Evolutionary conservation across 2,797 vertebrate species (phyloP).

Genomic region (Enteromius fasciolatus): DNA sequence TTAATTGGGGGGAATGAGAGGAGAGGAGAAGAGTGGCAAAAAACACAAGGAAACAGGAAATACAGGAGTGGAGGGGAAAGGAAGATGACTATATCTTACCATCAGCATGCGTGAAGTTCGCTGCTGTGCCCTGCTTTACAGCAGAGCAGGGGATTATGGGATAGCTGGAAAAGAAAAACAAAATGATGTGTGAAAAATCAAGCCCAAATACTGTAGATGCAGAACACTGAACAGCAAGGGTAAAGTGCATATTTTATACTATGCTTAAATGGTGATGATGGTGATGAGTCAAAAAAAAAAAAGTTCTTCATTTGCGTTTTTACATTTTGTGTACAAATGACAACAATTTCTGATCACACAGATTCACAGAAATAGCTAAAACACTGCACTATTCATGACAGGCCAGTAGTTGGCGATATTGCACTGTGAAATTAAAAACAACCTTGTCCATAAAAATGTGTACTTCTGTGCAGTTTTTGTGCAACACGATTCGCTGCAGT

Average conservation of each 20-base stretch:
- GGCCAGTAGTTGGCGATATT: background rate
- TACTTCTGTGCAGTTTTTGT: too few relatives aligned
- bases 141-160: conserved; percentile 57
- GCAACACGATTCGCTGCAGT: too few relatives aligned
- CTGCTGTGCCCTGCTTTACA: conserved; percentile 49
- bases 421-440: background rate
- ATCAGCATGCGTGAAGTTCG: conserved; percentile 63
- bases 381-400: background rate
- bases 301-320: background rate
- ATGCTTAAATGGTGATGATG: background rate
- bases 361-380: background rate
- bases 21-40: conserved; percentile 5
- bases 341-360: background rate
- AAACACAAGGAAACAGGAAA: conserved; percentile 24
- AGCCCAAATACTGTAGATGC: background rate
- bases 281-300: background rate
- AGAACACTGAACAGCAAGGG: background rate
- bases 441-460: too few relatives aligned
- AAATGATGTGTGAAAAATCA: conserved; percentile 14
- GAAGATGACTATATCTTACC: conserved; percentile 26
- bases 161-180: conserved; percentile 55
- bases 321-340: background rate
- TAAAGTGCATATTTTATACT: background rate
- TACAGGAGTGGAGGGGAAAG: background rate
- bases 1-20: conserved; percentile 34